Evolutionary conservation across 2,797 vertebrate genomes (phyloP).

Genomic region (Eulemur mongoz): DNA sequence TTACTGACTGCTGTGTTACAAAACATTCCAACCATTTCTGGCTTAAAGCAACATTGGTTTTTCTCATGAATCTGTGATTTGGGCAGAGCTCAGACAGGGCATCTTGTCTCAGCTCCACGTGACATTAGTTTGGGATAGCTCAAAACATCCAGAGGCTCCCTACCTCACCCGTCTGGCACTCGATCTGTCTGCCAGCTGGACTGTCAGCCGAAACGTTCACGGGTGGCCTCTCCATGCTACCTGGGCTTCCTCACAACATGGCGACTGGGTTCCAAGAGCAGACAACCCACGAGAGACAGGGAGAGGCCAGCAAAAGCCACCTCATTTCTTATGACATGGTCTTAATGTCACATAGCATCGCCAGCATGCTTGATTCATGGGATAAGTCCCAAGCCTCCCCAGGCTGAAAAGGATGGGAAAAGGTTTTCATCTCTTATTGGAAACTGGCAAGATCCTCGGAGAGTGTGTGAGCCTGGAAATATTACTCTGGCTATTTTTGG

Average conservation of each 20-base stretch:
- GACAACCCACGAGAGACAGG: neutral
- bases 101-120: rapidly evolving
- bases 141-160: rapidly evolving
- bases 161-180: rapidly evolving
- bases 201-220: neutral
- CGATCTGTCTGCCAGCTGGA: neutral
- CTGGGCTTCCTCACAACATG: neutral
- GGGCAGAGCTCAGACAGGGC: neutral
- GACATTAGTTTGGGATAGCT: rapidly evolving
- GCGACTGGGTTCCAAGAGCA: neutral
- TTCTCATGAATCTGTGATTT: neutral
- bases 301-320: neutral
- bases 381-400: neutral
- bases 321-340: rapidly evolving
- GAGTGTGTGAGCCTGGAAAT: too few species aligned
- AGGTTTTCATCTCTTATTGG: rapidly evolving
- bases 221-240: neutral
- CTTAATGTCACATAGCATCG: rapidly evolving
- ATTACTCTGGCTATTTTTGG: neutral
- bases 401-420: neutral
- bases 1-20: neutral
- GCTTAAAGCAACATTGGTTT: neutral
- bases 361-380: neutral
- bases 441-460: neutral
- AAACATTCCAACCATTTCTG: neutral